Evolutionary conservation across 2,797 vertebrate species (phyloP).

Genomic region (Melanotaenia boesemani): DNA sequence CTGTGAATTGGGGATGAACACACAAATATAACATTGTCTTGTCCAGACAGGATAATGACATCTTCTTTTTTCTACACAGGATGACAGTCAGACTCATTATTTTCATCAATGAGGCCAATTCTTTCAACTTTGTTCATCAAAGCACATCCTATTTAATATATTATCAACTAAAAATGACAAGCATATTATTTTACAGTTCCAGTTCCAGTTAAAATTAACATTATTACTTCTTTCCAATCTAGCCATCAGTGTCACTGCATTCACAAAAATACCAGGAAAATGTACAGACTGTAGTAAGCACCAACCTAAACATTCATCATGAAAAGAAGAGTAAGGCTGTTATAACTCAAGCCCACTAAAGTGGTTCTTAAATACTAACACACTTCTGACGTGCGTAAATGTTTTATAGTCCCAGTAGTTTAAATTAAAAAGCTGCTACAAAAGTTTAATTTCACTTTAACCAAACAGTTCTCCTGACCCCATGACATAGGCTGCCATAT

Average conservation of each 20-base stretch:
- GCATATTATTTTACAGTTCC: background rate
- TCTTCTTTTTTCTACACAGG: slow-evolving; percentile 26
- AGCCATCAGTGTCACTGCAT: background rate
- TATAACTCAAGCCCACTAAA: slow-evolving; percentile 30
- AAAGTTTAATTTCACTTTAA: slow-evolving; percentile 42
- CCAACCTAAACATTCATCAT: background rate
- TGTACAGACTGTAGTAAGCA: background rate
- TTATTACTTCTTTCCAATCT: background rate
- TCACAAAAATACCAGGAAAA: background rate
- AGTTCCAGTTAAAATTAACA: background rate
- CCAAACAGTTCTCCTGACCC: background rate
- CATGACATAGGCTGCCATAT: background rate
- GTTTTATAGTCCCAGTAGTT: slow-evolving; percentile 39
- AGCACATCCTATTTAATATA: background rate
- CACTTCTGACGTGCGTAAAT: slow-evolving; percentile 30
- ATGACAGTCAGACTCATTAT: slow-evolving; percentile 27
- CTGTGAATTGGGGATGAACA: slow-evolving; percentile 7
- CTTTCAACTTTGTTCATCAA: slow-evolving; percentile 5
- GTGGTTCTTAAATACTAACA: slow-evolving; percentile 13
- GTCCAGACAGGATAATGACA: slow-evolving; percentile 25
- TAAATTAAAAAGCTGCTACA: slow-evolving; percentile 55
- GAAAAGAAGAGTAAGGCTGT: slow-evolving; percentile 19
- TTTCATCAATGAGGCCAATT: background rate
- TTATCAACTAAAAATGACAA: background rate
- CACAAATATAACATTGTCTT: slow-evolving; percentile 9